Percentiles rank a stretch among this genome's conserved stretches.
Conservation (phyloP, 2,113 vertebrate genomes). For the Micronisus gabar region DNA sequence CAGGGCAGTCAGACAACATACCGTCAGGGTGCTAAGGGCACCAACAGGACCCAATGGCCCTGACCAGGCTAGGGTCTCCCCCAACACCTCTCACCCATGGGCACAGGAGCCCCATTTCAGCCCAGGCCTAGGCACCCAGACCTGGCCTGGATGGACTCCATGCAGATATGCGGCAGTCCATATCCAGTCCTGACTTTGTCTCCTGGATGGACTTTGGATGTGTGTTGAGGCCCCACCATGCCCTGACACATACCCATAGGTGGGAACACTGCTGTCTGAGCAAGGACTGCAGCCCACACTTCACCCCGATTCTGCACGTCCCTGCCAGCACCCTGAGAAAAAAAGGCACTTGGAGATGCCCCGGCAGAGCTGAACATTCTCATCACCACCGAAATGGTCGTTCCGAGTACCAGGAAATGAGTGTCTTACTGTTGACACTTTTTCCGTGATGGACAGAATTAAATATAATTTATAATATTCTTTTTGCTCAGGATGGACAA, state of each 20-base stretch:
- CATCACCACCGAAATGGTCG: background rate
- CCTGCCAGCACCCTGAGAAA: background rate
- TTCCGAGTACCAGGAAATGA: background rate
- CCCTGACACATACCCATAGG: background rate
- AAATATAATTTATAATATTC: background rate
- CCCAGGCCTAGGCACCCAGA: background rate
- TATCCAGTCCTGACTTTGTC: background rate
- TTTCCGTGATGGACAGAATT: background rate
- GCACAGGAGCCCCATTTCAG: background rate
- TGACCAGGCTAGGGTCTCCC: background rate
- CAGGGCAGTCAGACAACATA: background rate
- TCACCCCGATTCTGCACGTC: background rate
- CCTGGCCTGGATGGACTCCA: background rate
- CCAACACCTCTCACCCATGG: background rate
- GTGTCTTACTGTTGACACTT: background rate
- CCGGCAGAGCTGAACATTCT: background rate
- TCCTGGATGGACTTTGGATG: background rate
- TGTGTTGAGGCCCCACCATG: background rate
- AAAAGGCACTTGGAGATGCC: background rate
- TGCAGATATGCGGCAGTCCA: rapidly evolving
- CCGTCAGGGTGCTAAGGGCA: background rate
- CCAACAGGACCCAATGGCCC: background rate
- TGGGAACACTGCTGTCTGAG: rapidly evolving
- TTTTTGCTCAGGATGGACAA: background rate
- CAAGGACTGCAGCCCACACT: background rate